These are phyloP conservation scores for Scaptomyza parva DNA, from an alignment of 2,888 invertebrate genomes.

Conservation along the genomic window DNA sequence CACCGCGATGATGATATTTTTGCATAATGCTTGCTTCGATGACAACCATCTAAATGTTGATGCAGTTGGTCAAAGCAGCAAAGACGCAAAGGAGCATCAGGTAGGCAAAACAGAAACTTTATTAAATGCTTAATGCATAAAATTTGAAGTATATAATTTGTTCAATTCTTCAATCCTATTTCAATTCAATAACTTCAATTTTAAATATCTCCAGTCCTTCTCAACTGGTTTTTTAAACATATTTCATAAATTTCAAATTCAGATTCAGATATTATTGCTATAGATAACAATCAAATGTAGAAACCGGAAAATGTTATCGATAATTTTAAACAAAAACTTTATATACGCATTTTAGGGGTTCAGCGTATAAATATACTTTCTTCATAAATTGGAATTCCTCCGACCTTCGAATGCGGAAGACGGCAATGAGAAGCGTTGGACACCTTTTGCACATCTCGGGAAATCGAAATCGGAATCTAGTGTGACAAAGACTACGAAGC, in stretches of 20 bases:
- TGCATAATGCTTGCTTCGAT: slow-evolving; percentile 52
- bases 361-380: too few species aligned
- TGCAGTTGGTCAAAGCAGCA: slow-evolving; percentile 8
- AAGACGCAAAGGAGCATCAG: slow-evolving; percentile 44
- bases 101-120: slow-evolving; percentile 22
- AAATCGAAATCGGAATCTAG: slow-evolving; percentile 26
- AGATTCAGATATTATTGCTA: too few species aligned
- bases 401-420: slow-evolving; percentile 24
- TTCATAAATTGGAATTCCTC: background rate
- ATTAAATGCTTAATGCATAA: too few species aligned
- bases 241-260: too few species aligned
- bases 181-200: too few species aligned
- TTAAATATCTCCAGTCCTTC: too few species aligned
- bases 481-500: slow-evolving; percentile 24
- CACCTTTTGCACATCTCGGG: slow-evolving; percentile 41
- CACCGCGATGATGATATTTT: slow-evolving; percentile 48
- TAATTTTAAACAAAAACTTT: background rate
- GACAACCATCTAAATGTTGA: slow-evolving; percentile 40
- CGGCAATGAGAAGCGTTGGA: slow-evolving; percentile 42
- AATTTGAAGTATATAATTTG: too few species aligned
- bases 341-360: too few species aligned
- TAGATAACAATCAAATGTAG: too few species aligned
- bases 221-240: too few species aligned
- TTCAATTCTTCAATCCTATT: too few species aligned
- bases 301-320: too few species aligned